A percentile compares a stretch with the other conserved stretches of the same genome.
phyloP scores from a whole-genome alignment of 2,113 vertebrate species.

The Boulengeromyrus knoepffleri region DNA sequence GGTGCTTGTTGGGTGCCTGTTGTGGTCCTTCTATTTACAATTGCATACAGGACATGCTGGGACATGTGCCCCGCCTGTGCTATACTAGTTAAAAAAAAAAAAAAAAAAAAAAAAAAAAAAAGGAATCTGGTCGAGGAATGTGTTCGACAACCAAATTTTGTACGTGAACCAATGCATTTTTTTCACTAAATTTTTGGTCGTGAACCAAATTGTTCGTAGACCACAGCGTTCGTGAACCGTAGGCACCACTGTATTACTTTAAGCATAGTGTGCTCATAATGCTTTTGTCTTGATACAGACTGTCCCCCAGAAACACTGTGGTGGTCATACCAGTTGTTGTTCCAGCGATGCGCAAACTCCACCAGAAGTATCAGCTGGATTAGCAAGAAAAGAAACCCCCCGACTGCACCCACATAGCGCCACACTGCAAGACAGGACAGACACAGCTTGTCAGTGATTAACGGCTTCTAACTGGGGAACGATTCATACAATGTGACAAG shows the following conservation, averaged over 20 bases:
- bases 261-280: not conserved
- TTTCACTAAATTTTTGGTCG: no score
- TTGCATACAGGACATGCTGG: no score
- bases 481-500: not conserved
- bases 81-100: no score
- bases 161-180: no score
- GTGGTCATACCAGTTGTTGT: conserved; percentile 87
- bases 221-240: no score
- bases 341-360: conserved; percentile 96
- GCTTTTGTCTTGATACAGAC: not conserved
- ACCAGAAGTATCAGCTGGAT: conserved; percentile 90
- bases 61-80: no score
- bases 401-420: conserved; percentile 78
- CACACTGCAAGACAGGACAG: conserved; percentile 63
- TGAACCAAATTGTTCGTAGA: no score
- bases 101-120: no score
- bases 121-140: no score
- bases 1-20: no score
- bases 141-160: no score
- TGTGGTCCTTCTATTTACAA: no score
- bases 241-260: not conserved
- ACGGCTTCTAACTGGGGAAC: not conserved
- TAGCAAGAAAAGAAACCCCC: conserved; percentile 76
- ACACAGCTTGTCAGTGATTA: not conserved
- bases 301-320: not conserved